Evolutionary conservation across 2,888 invertebrate genomes (phyloP).

Genomic region (Stenurella melanura): DNA sequence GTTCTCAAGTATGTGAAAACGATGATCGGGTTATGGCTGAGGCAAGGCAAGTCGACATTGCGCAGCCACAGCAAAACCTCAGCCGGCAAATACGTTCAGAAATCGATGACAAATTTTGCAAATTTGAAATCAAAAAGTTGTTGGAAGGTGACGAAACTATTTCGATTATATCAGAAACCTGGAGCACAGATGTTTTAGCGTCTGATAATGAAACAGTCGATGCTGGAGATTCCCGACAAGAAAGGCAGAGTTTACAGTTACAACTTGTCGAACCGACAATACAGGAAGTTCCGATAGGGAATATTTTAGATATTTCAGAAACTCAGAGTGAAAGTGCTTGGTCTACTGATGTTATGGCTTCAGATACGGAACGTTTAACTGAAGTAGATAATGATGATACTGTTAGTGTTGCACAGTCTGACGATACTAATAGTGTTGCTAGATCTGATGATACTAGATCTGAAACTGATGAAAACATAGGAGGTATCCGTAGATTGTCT

Average conservation of each 20-base stretch:
- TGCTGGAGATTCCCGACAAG: constrained; percentile 75
- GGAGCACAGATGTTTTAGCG: constrained; percentile 98
- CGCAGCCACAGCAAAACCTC: constrained; percentile 71
- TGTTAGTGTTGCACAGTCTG: constrained; percentile 78
- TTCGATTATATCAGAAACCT: constrained; percentile 97
- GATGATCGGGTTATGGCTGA: constrained; percentile 73
- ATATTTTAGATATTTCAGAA: constrained; percentile 86
- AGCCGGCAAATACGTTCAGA: constrained; percentile 93
- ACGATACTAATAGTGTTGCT: constrained; percentile 77
- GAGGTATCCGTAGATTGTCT: constrained; percentile 55
- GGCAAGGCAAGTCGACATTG: constrained; percentile 67
- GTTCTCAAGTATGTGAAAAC: constrained; percentile 87
- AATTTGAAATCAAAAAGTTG: constrained; percentile 94
- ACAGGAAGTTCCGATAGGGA: constrained; percentile 64
- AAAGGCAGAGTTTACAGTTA: constrained; percentile 72
- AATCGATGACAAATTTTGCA: constrained; percentile 98
- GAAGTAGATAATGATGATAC: constrained; percentile 85
- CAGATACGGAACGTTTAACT: constrained; percentile 92
- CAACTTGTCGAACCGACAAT: constrained; percentile 69
- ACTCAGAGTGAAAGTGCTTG: constrained; percentile 97
- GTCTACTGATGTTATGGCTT: constrained; percentile 97
- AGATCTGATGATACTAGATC: constrained; percentile 85
- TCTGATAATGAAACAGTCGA: constrained; percentile 97
- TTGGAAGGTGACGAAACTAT: constrained; percentile 92
- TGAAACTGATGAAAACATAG: constrained; percentile 73